A percentile compares a stretch with the other conserved stretches of the same genome.
Conservation (phyloP, 2,113 vertebrate genomes). For the Ceyx melanurus region DNA sequence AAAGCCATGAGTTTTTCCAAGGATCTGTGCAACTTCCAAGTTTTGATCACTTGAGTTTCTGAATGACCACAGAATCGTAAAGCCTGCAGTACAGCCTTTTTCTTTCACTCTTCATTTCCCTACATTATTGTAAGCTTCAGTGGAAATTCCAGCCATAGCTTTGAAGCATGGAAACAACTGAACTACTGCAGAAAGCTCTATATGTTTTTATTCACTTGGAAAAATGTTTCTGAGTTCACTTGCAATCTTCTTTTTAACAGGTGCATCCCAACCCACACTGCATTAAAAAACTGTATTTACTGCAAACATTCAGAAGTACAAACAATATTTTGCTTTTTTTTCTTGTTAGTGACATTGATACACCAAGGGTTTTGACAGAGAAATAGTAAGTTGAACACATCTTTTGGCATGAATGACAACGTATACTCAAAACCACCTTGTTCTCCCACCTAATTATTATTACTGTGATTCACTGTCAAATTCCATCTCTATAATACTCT, state of each 20-base stretch:
- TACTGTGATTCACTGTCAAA: slow-evolving; percentile 13
- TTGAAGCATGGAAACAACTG: not conserved
- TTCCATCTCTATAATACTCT: slow-evolving; percentile 30
- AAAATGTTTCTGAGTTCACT: not conserved
- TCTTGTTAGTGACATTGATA: not conserved
- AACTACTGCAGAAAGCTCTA: not conserved
- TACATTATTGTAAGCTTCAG: not conserved
- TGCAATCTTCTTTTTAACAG: not conserved
- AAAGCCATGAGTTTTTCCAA: not conserved
- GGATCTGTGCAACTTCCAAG: not conserved
- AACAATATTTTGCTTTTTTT: not conserved
- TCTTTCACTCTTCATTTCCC: not conserved
- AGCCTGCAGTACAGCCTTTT: not conserved
- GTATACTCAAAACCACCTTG: not conserved
- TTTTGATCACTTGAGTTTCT: not conserved
- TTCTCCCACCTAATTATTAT: slow-evolving; percentile 48
- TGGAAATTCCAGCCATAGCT: not conserved
- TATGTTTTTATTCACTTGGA: not conserved
- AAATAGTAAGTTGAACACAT: slow-evolving; percentile 7
- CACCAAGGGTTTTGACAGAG: not conserved
- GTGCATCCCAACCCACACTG: not conserved
- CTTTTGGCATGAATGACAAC: not conserved
- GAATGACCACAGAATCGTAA: not conserved
- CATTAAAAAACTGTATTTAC: not conserved
- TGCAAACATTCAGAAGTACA: not conserved